A percentile compares a stretch with the other conserved stretches of the same genome.
Conservation (phyloP, 2,113 vertebrate species). For the Pelvicachromis taeniatus region DNA sequence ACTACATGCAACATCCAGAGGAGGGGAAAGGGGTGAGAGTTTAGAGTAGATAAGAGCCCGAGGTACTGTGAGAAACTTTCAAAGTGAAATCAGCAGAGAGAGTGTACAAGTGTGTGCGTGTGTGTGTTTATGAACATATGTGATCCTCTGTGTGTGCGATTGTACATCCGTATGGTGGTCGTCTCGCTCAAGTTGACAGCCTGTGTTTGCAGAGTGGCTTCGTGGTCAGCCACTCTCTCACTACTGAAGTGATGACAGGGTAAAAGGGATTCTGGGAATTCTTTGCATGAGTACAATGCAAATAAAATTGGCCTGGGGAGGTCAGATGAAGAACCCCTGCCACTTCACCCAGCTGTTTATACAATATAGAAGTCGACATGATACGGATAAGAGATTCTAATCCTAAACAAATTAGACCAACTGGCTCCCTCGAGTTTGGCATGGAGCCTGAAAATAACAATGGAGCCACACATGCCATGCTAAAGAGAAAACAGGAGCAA, state of each 20-base stretch:
- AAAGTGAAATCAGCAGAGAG: constrained; percentile 24
- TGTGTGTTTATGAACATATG: constrained; percentile 27
- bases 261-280: constrained; percentile 25
- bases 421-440: constrained; percentile 23
- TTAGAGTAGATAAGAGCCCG: constrained; percentile 32
- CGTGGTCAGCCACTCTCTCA: constrained; percentile 56
- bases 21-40: constrained; percentile 26
- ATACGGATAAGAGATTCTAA: constrained; percentile 47
- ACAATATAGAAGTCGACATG: constrained; percentile 41
- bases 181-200: constrained; percentile 54
- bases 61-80: constrained; percentile 44
- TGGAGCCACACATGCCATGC: background rate
- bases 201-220: constrained; percentile 66
- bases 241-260: constrained; percentile 39
- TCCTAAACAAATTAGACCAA: constrained; percentile 56
- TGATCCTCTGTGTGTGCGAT: constrained; percentile 29
- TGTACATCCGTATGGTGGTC: constrained; percentile 41
- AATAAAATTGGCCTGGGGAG: constrained; percentile 33
- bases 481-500: background rate
- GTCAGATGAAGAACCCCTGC: constrained; percentile 18
- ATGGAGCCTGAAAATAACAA: constrained; percentile 32
- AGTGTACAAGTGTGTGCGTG: constrained; percentile 40
- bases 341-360: constrained; percentile 54
- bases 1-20: constrained; percentile 34
- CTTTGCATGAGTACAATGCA: constrained; percentile 26